These are phyloP conservation scores for Anser brachyrhynchus DNA, from an alignment of 2,113 vertebrate genomes.

Conservation along the genomic window DNA sequence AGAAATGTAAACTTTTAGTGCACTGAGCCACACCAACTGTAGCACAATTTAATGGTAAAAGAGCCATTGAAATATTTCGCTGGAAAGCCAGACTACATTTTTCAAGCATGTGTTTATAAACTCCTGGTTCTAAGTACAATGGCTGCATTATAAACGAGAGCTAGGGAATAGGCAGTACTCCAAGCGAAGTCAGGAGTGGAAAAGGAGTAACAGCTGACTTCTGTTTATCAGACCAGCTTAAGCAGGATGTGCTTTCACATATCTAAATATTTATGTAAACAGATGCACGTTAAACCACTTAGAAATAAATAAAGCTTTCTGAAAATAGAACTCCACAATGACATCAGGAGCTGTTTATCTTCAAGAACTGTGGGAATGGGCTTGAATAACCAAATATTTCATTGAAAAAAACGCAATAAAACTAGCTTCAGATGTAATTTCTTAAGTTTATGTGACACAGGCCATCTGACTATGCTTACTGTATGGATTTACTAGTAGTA, in stretches of 20 bases:
- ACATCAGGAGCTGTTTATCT: conserved; percentile 66
- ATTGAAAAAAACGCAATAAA: conserved; percentile 29
- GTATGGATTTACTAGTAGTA: not conserved
- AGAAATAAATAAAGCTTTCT: conserved; percentile 67
- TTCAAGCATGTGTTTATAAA: conserved; percentile 65
- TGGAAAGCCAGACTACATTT: conserved; percentile 47
- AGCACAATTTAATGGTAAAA: conserved; percentile 35
- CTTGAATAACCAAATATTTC: conserved; percentile 56
- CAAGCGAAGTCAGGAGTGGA: conserved; percentile 4
- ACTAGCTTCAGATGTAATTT: conserved; percentile 36
- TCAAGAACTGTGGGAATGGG: conserved; percentile 58
- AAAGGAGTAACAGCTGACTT: conserved; percentile 59
- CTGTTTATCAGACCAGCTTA: conserved; percentile 56
- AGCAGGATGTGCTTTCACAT: conserved; percentile 62
- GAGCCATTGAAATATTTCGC: conserved; percentile 51
- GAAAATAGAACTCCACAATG: conserved; percentile 68
- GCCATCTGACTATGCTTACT: not conserved
- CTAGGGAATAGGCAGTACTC: conserved; percentile 36
- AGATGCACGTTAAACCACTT: conserved; percentile 66
- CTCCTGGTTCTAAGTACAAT: conserved; percentile 55
- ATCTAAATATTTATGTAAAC: conserved; percentile 73
- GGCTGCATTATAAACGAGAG: conserved; percentile 40
- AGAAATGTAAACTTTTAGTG: not conserved
- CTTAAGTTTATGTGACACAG: conserved; percentile 15
- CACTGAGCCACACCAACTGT: not conserved